Base-by-base conservation (phyloP, 2,888 invertebrate species). In the Lissonota sp. region DNA sequence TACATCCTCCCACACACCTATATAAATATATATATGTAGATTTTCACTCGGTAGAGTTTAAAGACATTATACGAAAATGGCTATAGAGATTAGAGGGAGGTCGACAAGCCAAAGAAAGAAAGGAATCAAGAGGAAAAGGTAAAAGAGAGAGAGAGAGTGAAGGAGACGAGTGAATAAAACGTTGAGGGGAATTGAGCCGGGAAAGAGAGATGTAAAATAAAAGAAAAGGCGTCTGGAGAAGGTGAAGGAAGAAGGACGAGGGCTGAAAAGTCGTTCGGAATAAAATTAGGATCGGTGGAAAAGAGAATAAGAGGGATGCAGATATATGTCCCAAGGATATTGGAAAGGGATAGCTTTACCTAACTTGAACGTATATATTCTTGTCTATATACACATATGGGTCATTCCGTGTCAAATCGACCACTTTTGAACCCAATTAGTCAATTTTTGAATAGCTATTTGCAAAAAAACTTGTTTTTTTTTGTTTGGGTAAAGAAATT, bases 51-150 rank as follows among this genome's bases (percentile, higher is more conserved):
- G 10, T 46, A 60, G 60, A 74, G 66, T 78, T 78, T 81, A 66
- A 78, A 74, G 77, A 74, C 78, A 81, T 81, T 81, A 70, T 78
- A 74, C 64, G 70, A 78, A 74, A 74, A 74, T 74, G 74, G 69
- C 70, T 71, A 70, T 62, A 55, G 69, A 72, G 74, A 74, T 74
- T 67, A 64, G 51, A 70, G 49, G 4, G 51, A 69, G 73, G 74
- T 73, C 51, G 70, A 70, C 49, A 26, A 67, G 60, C 64, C 69
- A 66, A 66, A n/a, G 63, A 53, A 60, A 37, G 49, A 60, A 69
- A 37, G 51, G 10, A 42, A 14, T 26, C 12, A 71, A 60, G 51
- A 42, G 12, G 5, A 58, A n/a, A n/a, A 58, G 58, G 44, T 58
- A 44, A 26, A 16, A 63, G 10, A 55, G 42, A 12, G 60, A 14